Evolutionary conservation across 1,140 invertebrate species (phyloP).

Genomic region (Drosophila repletoides): DNA sequence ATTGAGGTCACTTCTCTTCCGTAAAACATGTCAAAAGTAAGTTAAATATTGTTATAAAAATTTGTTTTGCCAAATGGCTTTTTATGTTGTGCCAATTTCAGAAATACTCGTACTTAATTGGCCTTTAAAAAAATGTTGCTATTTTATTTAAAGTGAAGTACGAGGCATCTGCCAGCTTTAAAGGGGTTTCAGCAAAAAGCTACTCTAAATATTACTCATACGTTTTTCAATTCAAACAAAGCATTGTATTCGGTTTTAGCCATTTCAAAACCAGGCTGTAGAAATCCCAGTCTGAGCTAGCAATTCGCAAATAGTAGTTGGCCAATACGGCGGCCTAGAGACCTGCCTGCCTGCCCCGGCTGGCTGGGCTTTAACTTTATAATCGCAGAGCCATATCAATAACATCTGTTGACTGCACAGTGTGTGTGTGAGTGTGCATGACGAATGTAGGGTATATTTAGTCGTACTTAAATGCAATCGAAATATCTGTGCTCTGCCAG

Average conservation of each 20-base stretch:
- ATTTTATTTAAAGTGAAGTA: too few species aligned
- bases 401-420: slow-evolving; percentile 26
- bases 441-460: slow-evolving; percentile 1
- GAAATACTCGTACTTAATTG: too few species aligned
- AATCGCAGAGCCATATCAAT: slow-evolving; percentile 35
- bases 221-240: slow-evolving; percentile 13
- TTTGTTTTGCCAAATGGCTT: too few species aligned
- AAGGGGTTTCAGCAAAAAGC: neutral
- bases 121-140: too few species aligned
- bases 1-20: too few species aligned
- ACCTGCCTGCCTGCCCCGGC: slow-evolving; percentile 5
- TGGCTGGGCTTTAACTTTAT: slow-evolving; percentile 18
- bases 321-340: slow-evolving; percentile 48
- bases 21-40: too few species aligned
- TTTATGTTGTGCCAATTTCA: too few species aligned
- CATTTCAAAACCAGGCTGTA: slow-evolving; percentile 18
- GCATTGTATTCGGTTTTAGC: neutral
- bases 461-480: slow-evolving; percentile 18
- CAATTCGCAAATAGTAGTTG: slow-evolving; percentile 17
- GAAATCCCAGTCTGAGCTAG: slow-evolving; percentile 2
- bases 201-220: neutral
- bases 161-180: too few species aligned
- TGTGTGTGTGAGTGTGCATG: slow-evolving; percentile 6
- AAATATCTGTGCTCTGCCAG: slow-evolving; percentile 34
- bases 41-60: too few species aligned